Conservation (phyloP, 2,113 vertebrate species). For the Pomatostomus ruficeps region DNA sequence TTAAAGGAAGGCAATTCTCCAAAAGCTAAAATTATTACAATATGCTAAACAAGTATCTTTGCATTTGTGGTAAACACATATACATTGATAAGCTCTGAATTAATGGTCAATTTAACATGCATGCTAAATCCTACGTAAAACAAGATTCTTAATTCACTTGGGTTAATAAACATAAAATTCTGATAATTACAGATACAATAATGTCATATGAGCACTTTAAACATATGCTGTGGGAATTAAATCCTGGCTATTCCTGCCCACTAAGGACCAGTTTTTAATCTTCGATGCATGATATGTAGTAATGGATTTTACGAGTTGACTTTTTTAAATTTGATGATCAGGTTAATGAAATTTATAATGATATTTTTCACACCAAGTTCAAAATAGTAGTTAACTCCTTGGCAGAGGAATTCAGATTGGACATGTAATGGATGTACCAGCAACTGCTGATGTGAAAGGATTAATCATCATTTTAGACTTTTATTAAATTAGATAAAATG, state of each 20-base stretch:
- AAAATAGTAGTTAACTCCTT: slow-evolving; percentile 67
- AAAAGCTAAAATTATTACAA: neutral
- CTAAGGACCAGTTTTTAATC: slow-evolving; percentile 66
- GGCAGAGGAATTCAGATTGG: slow-evolving; percentile 62
- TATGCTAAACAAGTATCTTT: neutral
- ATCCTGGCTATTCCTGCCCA: slow-evolving; percentile 62
- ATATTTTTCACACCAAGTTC: slow-evolving; percentile 67
- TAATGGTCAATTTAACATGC: slow-evolving; percentile 55
- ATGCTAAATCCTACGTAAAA: slow-evolving; percentile 52
- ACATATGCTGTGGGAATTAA: slow-evolving; percentile 68
- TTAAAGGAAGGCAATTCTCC: neutral
- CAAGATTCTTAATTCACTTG: slow-evolving; percentile 64
- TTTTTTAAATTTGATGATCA: slow-evolving; percentile 67
- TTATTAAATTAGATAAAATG: slow-evolving; percentile 68
- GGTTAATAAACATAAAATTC: slow-evolving; percentile 69
- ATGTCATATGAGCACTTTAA: slow-evolving; percentile 63
- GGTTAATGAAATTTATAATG: slow-evolving; percentile 68
- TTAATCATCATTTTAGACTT: slow-evolving; percentile 67
- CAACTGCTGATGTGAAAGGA: slow-evolving; percentile 53
- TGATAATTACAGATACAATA: slow-evolving; percentile 71
- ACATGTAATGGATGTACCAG: slow-evolving; percentile 59
- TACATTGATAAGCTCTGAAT: slow-evolving; percentile 27
- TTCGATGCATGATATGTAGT: slow-evolving; percentile 67
- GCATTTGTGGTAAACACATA: neutral
- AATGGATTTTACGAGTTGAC: slow-evolving; percentile 70